These are phyloP conservation scores for Microtus montanus DNA, from an alignment of 2,113 vertebrate species.

Conservation along the genomic window DNA sequence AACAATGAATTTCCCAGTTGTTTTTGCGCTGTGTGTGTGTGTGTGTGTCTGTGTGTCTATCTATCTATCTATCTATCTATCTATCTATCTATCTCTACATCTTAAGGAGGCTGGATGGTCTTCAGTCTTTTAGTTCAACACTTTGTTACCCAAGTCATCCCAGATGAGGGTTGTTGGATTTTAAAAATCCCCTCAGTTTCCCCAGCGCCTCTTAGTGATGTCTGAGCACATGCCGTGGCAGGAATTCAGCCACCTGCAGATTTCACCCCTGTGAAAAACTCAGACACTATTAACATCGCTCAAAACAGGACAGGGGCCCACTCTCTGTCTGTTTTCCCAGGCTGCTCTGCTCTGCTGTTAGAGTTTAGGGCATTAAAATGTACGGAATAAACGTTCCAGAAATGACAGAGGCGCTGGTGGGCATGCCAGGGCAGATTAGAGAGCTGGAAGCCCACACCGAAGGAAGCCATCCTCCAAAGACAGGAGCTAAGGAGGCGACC, in stretches of 20 bases:
- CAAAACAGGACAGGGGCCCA: background rate
- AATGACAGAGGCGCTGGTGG: slow-evolving; percentile 10
- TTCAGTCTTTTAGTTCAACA: slow-evolving; percentile 35
- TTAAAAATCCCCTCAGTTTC: background rate
- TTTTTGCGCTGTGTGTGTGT: too few species aligned
- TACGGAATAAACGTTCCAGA: background rate
- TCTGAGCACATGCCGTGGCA: background rate
- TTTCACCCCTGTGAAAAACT: slow-evolving; percentile 1
- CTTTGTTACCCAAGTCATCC: slow-evolving; percentile 34
- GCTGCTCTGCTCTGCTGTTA: background rate
- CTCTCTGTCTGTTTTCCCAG: background rate
- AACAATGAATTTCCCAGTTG: too few species aligned
- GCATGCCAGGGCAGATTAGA: slow-evolving; percentile 52
- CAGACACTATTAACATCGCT: background rate
- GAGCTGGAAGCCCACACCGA: background rate
- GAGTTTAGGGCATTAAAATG: background rate
- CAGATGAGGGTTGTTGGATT: slow-evolving; percentile 27
- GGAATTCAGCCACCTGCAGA: background rate
- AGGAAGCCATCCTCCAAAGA: slow-evolving; percentile 62
- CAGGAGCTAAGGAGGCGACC: slow-evolving; percentile 28
- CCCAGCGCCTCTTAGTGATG: background rate
- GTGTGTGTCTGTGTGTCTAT: rapidly evolving
- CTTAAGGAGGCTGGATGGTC: background rate
- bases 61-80: too few species aligned
- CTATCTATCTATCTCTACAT: background rate